Evolutionary conservation across 37 sponge, comb jelly and placozoan species (phyloP), one percentile per base, ranked within the genome.

Genomic region (Petrosia ficiformis): DNA sequence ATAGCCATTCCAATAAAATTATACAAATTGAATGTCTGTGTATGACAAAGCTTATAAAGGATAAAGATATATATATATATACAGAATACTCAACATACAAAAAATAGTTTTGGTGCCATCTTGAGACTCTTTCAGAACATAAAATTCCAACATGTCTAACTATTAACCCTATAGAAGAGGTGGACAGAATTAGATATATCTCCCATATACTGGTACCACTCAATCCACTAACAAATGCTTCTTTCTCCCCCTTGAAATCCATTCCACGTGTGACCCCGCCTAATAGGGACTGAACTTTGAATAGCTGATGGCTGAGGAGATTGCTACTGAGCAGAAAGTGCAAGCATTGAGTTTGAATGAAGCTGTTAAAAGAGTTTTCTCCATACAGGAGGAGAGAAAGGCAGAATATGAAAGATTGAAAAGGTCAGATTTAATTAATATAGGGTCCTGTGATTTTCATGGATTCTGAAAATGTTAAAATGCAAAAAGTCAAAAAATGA

Each of bases 171-270:
- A 83, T 69, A 39, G 68, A 77, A 19, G 76, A 60, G 1, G 82
- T 65, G 5, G 26, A 14, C 19, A 80, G 64, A 1, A 92, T 36
- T 24, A 74, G 25, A 61, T 73, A 67, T 25, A 93, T 67, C 72
- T 93, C 94, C 19, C 70, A 42, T 28, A 89, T 30, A 25, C 60
- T 76, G 1, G 94, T 89, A 19, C 94, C 94, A 24, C 61, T 39
- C 22, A 61, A 68, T 5, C 86, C 86, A 4, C 77, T 61, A 8
- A 93, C 94, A 43, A 93, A 93, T 16, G 72, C 80, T 40, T 84
- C 90, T 69, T 93, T 89, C 34, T 70, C 57, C 39, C 38, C 26
- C 61, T 78, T 85, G 41, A 75, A 35, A 69, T 69, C 70, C 70
- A 35, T 64, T 6, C 1, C 11, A 14, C 35, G 31, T 5, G 28